Conservation (phyloP, 2,113 vertebrate genomes). For the Salminus brasiliensis region DNA sequence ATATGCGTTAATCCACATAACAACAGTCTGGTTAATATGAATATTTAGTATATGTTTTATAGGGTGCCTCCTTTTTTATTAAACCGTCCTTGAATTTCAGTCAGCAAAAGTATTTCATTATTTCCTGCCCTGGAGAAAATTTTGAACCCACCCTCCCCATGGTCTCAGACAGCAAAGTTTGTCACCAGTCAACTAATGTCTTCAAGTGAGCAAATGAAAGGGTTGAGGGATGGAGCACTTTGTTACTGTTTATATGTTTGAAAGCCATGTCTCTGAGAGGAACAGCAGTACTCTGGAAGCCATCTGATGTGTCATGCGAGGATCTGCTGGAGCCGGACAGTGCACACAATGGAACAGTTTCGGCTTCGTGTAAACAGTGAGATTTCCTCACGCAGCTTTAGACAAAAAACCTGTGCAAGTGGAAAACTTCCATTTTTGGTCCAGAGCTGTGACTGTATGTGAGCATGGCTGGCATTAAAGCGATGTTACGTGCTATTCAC, state of each 20-base stretch:
- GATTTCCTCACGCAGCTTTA: constrained; percentile 53
- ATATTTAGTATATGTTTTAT: too few species aligned
- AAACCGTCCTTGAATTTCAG: too few species aligned
- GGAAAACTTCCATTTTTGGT: constrained; percentile 8
- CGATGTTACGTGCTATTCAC: too few species aligned
- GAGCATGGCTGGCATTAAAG: neutral
- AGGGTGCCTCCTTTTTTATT: too few species aligned
- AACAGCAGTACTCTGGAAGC: constrained; percentile 16
- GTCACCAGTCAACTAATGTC: neutral
- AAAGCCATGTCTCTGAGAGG: constrained; percentile 8
- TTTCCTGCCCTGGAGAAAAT: neutral
- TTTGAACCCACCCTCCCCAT: neutral
- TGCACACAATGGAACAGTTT: constrained; percentile 60
- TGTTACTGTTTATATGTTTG: constrained; percentile 14
- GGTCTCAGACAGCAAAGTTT: neutral
- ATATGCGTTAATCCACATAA: too few species aligned
- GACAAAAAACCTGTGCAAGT: constrained; percentile 53
- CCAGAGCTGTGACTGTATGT: neutral
- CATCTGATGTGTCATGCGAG: constrained; percentile 47
- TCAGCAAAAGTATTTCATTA: too few species aligned
- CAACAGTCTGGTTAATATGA: too few species aligned
- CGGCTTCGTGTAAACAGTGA: constrained; percentile 61
- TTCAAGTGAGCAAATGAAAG: too few species aligned
- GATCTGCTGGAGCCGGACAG: constrained; percentile 60
- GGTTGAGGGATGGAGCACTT: neutral